A percentile compares a stretch with the other conserved stretches of the same genome.
Conservation (phyloP, 2,888 invertebrate genomes). For the Meganola albula region DNA sequence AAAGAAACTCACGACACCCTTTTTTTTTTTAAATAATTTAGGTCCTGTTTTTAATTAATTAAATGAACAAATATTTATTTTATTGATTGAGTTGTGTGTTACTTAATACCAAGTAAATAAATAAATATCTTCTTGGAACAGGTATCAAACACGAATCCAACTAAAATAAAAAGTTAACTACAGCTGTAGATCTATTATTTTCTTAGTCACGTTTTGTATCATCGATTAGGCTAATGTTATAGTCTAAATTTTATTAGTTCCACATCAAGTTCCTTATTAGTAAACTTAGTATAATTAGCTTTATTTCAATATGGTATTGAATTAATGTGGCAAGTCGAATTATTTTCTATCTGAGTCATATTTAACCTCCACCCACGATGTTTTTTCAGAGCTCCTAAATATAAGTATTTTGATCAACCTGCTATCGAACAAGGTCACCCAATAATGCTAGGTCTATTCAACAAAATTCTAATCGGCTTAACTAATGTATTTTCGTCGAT, state of each 20-base stretch:
- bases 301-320: constrained; percentile 27
- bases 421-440: constrained; percentile 11
- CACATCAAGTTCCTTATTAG: constrained; percentile 16
- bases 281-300: constrained; percentile 20
- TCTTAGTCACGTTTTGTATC: no score
- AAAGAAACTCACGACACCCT: no score
- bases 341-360: constrained; percentile 19
- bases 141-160: no score
- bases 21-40: no score
- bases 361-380: constrained; percentile 17
- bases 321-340: constrained; percentile 20
- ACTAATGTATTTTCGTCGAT: constrained; percentile 5
- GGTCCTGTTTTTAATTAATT: no score
- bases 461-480: constrained; percentile 10
- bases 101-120: no score
- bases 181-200: no score
- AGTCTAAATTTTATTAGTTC: constrained; percentile 36
- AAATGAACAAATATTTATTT: no score
- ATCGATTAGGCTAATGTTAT: background rate
- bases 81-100: no score
- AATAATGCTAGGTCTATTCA: background rate
- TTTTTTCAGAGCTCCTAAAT: constrained; percentile 9
- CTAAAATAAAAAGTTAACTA: no score
- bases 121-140: no score
- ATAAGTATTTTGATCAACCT: constrained; percentile 8